Evolutionary conservation across 1,140 invertebrate genomes (phyloP).

Genomic region (Cyclargus thomasi): DNA sequence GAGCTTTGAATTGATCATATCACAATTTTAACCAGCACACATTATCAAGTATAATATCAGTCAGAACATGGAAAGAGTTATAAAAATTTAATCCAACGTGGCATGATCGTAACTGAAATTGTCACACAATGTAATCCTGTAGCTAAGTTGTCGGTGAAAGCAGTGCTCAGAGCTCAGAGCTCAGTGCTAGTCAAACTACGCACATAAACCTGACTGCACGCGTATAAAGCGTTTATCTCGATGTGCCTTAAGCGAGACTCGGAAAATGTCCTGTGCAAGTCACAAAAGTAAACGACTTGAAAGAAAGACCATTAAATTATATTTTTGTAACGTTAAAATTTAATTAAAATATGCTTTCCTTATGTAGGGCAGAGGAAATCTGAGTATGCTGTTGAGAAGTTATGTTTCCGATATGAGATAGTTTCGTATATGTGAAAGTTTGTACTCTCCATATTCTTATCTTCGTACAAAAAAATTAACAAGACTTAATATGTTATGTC

Average conservation of each 20-base stretch:
- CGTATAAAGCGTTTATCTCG: slow-evolving; percentile 55
- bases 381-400: no score
- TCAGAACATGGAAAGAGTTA: background rate
- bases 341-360: no score
- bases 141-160: slow-evolving; percentile 12
- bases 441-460: no score
- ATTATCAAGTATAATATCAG: no score
- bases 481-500: no score
- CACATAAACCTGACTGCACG: slow-evolving; percentile 40
- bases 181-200: slow-evolving; percentile 34
- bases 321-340: no score
- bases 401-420: no score
- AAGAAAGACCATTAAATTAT: background rate
- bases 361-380: no score
- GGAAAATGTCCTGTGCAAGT: slow-evolving; percentile 24
- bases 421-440: no score
- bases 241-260: slow-evolving; percentile 41
- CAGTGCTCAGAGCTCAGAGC: slow-evolving; percentile 19
- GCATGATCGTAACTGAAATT: background rate
- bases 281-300: slow-evolving; percentile 17
- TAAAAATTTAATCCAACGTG: background rate
- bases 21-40: no score
- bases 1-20: no score
- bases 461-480: no score
- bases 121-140: slow-evolving; percentile 4